These are phyloP conservation scores for Halotydeus destructor DNA, from an alignment of 1,140 invertebrate species.

Conservation along the genomic window DNA sequence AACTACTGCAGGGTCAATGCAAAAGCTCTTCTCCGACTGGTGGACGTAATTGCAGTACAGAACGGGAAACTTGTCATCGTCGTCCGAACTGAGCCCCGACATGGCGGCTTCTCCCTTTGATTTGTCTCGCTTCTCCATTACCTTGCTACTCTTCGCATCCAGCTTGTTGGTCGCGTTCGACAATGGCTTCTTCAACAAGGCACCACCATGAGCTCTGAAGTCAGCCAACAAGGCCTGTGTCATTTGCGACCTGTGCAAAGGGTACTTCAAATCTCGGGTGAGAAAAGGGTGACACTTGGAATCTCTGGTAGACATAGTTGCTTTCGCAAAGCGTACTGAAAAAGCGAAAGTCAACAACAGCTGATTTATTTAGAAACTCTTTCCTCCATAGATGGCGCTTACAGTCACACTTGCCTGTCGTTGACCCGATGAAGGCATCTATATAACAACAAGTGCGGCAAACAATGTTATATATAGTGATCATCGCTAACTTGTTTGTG, in stretches of 20 bases:
- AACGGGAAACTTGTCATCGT: slow-evolving; percentile 62
- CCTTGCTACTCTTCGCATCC: too few relatives aligned
- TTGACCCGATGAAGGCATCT: too few relatives aligned
- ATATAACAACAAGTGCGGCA: too few relatives aligned
- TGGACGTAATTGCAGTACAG: slow-evolving; percentile 78
- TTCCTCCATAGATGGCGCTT: too few relatives aligned
- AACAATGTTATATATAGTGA: too few relatives aligned
- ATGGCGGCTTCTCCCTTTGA: slow-evolving; percentile 31
- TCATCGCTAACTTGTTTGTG: too few relatives aligned
- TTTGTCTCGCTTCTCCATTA: neutral
- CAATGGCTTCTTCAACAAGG: slow-evolving; percentile 12
- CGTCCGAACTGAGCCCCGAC: slow-evolving; percentile 66
- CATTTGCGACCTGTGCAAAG: slow-evolving; percentile 21
- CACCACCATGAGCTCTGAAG: slow-evolving; percentile 60
- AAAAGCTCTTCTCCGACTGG: slow-evolving; percentile 57
- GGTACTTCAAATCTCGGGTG: neutral
- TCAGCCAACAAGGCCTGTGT: slow-evolving; percentile 52
- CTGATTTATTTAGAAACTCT: too few relatives aligned
- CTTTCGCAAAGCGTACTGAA: too few relatives aligned
- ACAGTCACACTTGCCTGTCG: too few relatives aligned
- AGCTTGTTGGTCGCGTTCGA: slow-evolving; percentile 12
- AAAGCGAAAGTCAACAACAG: too few relatives aligned
- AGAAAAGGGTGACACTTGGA: slow-evolving; percentile 58
- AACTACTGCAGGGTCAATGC: slow-evolving; percentile 67
- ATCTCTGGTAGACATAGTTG: too few relatives aligned